phyloP scores from a whole-genome alignment of 1,140 invertebrate species.

The Psilanteris sp. region DNA sequence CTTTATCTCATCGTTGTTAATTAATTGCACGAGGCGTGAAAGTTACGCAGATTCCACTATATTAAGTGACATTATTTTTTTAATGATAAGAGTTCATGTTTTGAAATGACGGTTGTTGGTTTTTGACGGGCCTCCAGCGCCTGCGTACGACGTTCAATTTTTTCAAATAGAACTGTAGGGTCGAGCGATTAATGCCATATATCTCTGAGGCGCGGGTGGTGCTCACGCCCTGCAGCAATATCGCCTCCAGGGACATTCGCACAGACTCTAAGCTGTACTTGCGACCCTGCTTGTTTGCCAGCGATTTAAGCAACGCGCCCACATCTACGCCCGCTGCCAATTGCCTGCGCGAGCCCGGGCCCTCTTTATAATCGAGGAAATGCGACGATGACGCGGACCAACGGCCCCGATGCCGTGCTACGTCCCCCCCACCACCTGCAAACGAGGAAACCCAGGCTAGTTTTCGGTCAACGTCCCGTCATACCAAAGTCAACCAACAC shows the following conservation, averaged over 20 bases:
- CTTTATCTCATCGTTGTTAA: too few relatives aligned
- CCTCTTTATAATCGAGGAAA: slow-evolving; percentile 77
- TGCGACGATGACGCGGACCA: slow-evolving; percentile 69
- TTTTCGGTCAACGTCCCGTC: slow-evolving; percentile 71
- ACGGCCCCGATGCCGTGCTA: slow-evolving; percentile 71
- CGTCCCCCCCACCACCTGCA: slow-evolving; percentile 78
- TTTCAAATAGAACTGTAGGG: slow-evolving; percentile 82
- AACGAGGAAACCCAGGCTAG: slow-evolving; percentile 79
- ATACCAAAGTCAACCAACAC: slow-evolving; percentile 34
- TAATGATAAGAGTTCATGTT: not conserved
- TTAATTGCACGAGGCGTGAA: too few relatives aligned
- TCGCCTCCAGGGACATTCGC: slow-evolving; percentile 80
- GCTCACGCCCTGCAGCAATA: slow-evolving; percentile 80
- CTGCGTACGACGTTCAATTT: slow-evolving; percentile 80
- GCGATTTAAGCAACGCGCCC: slow-evolving; percentile 76
- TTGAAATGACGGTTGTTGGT: slow-evolving; percentile 14
- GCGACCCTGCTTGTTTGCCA: slow-evolving; percentile 77
- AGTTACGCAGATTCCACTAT: not conserved
- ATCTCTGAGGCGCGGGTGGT: slow-evolving; percentile 80
- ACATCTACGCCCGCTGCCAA: slow-evolving; percentile 74
- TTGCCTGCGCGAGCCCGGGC: slow-evolving; percentile 66
- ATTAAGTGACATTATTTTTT: not conserved
- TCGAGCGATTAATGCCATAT: slow-evolving; percentile 82
- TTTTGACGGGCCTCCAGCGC: slow-evolving; percentile 68
- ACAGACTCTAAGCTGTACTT: slow-evolving; percentile 80